Conservation (phyloP, 2,113 vertebrate species). For the Archocentrus centrarchus region DNA sequence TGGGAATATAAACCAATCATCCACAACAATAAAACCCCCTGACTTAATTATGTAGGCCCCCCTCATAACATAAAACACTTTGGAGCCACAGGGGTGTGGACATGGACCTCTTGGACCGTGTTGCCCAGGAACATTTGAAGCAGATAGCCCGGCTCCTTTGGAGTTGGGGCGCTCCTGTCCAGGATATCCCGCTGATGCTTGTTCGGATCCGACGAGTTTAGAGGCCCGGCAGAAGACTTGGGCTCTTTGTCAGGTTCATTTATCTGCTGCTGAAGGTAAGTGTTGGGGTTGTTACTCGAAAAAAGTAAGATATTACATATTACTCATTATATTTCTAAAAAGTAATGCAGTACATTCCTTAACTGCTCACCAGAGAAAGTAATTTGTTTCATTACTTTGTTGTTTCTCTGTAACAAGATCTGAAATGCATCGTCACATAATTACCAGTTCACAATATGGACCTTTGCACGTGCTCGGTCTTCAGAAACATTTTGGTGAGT, state of each 20-base stretch:
- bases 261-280: background rate
- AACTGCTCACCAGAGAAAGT: too few species aligned
- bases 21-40: background rate
- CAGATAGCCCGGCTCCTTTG: rapidly evolving
- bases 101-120: background rate
- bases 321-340: background rate
- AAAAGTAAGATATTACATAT: background rate
- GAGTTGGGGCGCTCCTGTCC: background rate
- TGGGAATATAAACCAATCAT: background rate
- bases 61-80: background rate
- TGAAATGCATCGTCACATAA: too few species aligned
- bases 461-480: background rate
- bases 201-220: background rate
- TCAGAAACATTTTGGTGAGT: rapidly evolving
- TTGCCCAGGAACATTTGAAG: background rate
- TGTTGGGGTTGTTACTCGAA: background rate
- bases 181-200: background rate
- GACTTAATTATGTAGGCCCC: background rate
- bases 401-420: too few species aligned
- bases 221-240: background rate
- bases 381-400: too few species aligned
- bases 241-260: background rate
- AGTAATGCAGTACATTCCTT: background rate
- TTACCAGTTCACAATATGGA: too few species aligned
- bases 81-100: background rate